Base-by-base conservation (phyloP, 2,888 invertebrate species). In the Perizoma affinitatum region DNA sequence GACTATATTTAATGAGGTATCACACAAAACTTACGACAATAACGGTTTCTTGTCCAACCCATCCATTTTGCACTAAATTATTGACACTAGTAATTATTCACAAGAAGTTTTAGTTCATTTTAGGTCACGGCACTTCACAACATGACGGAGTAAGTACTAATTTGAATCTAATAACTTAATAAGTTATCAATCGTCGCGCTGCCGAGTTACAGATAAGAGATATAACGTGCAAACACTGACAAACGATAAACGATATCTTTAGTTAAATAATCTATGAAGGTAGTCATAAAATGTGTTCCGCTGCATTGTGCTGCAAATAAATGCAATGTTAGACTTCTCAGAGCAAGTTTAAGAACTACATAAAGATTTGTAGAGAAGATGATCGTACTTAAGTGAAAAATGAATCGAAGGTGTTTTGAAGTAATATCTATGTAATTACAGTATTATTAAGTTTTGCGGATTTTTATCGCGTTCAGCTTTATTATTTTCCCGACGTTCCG, bases 1-100 rank as follows among this genome's bases (percentile, higher is more conserved):
- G 22, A 22, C 22, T 22, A 22, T n/a, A n/a, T n/a, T n/a, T n/a
- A n/a, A 22, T 22, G 22, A 2, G 22, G 22, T 22, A 22, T 3
- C 22, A 22, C 1, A 22, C n/a, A n/a, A 55, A 64, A 88, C 90
- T 89, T 73, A 90, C 89, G 80, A 73, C 44, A 90, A 58, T 49
- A 89, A 70, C 2, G 89, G 88, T 51, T 84, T 84, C 44, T 68
- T 75, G 57, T 86, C 86, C 42, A 68, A 72, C 54, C 86, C 87
- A 4, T 76, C 74, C 86, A 86, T 89, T 62, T 67, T 76, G 46
- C 53, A 58, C 61, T 43, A 64, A 52, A 44, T 38, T n/a, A 11
- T 4, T 10, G 4, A 52, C 5, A 8, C n/a, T 41, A 7, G 46
- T 9, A 35, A 33, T 48, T 38, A 40, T 22, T 40, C 41, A 9